Evolutionary conservation across 2,113 vertebrate genomes (phyloP).

Genomic region (Lepus americanus): DNA sequence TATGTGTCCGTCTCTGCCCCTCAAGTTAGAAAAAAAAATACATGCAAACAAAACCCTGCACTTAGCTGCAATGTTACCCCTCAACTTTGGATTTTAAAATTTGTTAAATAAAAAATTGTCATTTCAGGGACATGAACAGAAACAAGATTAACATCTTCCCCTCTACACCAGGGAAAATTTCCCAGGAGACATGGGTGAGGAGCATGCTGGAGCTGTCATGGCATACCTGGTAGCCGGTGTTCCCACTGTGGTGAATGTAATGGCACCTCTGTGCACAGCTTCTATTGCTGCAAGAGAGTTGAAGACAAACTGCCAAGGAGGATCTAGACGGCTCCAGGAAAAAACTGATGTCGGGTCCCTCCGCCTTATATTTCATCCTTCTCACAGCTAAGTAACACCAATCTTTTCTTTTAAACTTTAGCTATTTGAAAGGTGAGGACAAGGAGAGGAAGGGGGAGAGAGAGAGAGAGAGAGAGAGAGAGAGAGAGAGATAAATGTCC

Average conservation of each 20-base stretch:
- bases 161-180: background rate
- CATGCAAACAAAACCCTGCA: background rate
- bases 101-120: background rate
- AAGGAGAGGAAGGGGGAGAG: too few species aligned
- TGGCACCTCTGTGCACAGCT: background rate
- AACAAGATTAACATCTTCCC: background rate
- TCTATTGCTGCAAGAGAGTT: background rate
- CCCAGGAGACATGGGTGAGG: background rate
- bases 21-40: too few species aligned
- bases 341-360: background rate
- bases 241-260: background rate
- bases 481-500: too few species aligned
- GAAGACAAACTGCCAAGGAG: background rate
- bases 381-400: background rate
- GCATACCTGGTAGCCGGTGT: rapidly evolving
- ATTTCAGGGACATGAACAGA: background rate
- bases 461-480: too few species aligned
- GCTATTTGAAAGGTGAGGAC: too few species aligned
- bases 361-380: background rate
- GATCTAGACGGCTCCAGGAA: background rate
- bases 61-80: background rate
- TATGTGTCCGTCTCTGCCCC: too few species aligned
- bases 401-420: too few species aligned
- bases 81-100: background rate
- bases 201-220: background rate